Percentiles rank a stretch among this genome's conserved stretches.
These are phyloP conservation scores for Acanthococcus lagerstroemiae DNA, from an alignment of 2,888 invertebrate genomes.

Conservation along the genomic window DNA sequence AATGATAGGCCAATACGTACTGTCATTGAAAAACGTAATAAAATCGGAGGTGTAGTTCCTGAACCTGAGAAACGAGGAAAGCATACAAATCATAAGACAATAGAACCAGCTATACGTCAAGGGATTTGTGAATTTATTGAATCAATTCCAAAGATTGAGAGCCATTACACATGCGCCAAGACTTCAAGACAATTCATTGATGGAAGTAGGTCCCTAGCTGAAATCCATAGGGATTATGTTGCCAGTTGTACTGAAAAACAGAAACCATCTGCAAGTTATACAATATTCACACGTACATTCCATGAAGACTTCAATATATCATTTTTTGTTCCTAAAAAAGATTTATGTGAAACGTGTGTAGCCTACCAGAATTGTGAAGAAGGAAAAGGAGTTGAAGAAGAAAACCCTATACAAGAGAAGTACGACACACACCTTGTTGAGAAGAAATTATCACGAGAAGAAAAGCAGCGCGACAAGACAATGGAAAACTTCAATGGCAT, in stretches of 20 bases:
- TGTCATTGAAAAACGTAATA: neutral
- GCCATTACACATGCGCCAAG: conserved; percentile 34
- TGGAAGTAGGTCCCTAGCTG: conserved; percentile 33
- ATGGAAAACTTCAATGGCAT: neutral
- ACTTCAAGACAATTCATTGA: conserved; percentile 34
- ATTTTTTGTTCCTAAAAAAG: too few relatives aligned
- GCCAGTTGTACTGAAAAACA: conserved; percentile 16
- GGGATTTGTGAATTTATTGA: conserved; percentile 13
- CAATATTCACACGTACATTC: conserved; percentile 22
- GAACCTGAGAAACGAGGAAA: neutral
- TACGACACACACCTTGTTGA: conserved; percentile 1
- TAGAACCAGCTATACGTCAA: conserved; percentile 14
- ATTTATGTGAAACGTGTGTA: conserved; percentile 6
- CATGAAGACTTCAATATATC: conserved; percentile 22
- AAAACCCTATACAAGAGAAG: neutral
- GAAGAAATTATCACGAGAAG: conserved; percentile 1
- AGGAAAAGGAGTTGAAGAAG: neutral
- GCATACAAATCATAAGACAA: conserved; percentile 31
- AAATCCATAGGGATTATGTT: conserved; percentile 25
- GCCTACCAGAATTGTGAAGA: neutral
- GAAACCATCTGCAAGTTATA: conserved; percentile 17
- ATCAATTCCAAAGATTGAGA: conserved; percentile 35
- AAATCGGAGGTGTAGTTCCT: neutral
- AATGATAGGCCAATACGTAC: neutral
- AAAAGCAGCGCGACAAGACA: conserved; percentile 6